Evolutionary conservation across 30 jellyfish, hydroid and myxozoan genomes (phyloP).

Genomic region (Aurelia aurita complex sp. Pacific): DNA sequence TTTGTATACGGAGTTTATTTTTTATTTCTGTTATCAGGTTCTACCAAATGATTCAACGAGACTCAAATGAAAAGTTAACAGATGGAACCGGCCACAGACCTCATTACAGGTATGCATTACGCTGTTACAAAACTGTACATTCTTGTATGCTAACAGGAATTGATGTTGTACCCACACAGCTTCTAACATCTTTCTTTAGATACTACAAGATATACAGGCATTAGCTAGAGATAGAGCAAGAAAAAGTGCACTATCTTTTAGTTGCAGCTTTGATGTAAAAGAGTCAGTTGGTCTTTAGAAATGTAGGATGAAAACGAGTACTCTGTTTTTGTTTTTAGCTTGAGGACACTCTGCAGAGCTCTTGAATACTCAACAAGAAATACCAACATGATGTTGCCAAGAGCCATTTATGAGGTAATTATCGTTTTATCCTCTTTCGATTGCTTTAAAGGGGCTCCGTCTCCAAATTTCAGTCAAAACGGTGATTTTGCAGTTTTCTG

Average conservation of each 20-base stretch:
- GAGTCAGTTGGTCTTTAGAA: not conserved
- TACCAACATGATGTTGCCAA: conserved; percentile 64
- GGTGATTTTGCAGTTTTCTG: no score
- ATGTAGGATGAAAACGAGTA: not conserved
- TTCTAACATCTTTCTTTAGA: no score
- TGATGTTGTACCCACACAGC: no score
- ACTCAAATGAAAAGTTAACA: conserved; percentile 72
- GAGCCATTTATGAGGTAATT: conserved; percentile 92
- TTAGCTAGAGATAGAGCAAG: no score
- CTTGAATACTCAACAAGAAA: conserved; percentile 79
- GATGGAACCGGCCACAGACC: conserved; percentile 98
- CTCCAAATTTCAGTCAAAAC: no score
- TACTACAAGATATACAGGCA: no score
- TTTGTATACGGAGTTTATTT: not conserved
- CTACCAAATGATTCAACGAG: conserved; percentile 68
- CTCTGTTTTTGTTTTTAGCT: conserved; percentile 33
- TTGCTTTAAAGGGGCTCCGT: no score
- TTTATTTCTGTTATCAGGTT: conserved; percentile 52
- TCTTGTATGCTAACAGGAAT: no score
- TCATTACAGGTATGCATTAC: conserved; percentile 80
- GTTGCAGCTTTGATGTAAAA: not conserved
- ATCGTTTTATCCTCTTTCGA: no score
- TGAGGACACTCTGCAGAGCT: conserved; percentile 97
- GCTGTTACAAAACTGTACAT: not conserved
- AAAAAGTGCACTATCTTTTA: no score